These are phyloP conservation scores for Chromis chromis DNA, from an alignment of 2,797 vertebrate species.

Conservation along the genomic window DNA sequence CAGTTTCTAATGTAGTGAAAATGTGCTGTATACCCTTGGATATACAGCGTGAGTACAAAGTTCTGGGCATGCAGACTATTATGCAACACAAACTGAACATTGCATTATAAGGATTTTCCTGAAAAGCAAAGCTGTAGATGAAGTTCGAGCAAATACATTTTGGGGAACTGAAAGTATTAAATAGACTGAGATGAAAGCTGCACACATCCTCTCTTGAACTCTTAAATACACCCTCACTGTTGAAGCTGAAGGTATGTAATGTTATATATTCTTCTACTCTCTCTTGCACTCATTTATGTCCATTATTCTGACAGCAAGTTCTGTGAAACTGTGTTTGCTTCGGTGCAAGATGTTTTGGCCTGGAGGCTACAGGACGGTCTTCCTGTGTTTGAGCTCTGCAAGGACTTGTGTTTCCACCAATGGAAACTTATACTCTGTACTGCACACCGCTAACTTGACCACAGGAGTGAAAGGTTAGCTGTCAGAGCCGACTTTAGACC, in stretches of 20 bases:
- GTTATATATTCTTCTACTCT: not conserved
- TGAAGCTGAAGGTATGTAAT: conserved; percentile 14
- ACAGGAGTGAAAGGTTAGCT: conserved; percentile 27
- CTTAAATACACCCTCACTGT: not conserved
- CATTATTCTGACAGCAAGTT: not conserved
- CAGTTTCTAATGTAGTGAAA: not conserved
- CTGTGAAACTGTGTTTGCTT: not conserved
- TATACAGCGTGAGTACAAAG: not conserved
- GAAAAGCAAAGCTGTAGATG: not conserved
- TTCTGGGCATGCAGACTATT: no score
- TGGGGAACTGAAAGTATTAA: conserved; percentile 18
- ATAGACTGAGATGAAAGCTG: not conserved
- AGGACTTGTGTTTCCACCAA: conserved; percentile 56
- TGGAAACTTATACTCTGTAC: conserved; percentile 57
- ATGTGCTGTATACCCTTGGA: not conserved
- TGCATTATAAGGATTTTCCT: not conserved
- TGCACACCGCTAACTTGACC: conserved; percentile 43
- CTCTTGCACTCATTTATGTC: not conserved
- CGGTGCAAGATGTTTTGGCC: conserved; percentile 7
- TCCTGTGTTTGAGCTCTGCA: conserved; percentile 44
- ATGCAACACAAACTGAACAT: no score
- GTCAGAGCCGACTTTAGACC: not conserved
- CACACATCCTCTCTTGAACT: not conserved
- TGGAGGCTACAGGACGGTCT: not conserved
- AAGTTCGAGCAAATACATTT: not conserved